Percentiles rank a stretch among this genome's conserved stretches.
Evolutionary conservation across 1,140 invertebrate genomes (phyloP).

Genomic region (Trachymyrmex septentrionalis): DNA sequence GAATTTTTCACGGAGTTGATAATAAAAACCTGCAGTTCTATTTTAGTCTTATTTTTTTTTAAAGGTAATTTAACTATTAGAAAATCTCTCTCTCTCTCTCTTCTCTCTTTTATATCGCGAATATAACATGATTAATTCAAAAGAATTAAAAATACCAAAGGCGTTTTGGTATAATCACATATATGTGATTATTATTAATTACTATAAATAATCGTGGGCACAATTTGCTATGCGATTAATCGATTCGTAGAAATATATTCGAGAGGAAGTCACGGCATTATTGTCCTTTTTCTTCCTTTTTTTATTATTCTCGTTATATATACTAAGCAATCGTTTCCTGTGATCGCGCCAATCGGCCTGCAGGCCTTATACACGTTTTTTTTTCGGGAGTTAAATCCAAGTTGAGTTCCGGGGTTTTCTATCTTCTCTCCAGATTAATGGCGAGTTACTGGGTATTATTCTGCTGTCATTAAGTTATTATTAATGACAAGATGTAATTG

Average conservation of each 20-base stretch:
- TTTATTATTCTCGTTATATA: conserved; percentile 40
- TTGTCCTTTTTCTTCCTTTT: neutral
- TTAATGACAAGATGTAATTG: conserved; percentile 36
- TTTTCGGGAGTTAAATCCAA: conserved; percentile 8
- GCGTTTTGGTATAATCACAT: neutral
- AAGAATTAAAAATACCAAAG: neutral
- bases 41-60: neutral
- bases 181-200: neutral
- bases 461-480: conserved; percentile 50
- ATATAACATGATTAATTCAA: conserved; percentile 17
- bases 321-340: conserved; percentile 20
- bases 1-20: conserved; percentile 32
- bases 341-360: conserved; percentile 19
- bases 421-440: conserved; percentile 21
- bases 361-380: conserved; percentile 26
- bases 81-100: no score
- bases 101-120: neutral
- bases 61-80: neutral
- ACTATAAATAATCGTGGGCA: conserved; percentile 8
- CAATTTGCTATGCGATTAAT: neutral
- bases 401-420: conserved; percentile 15
- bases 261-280: neutral
- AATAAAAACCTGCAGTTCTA: neutral
- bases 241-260: conserved; percentile 14
- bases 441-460: conserved; percentile 43